Evolutionary conservation across 1,140 invertebrate genomes (phyloP).

Genomic region (Sycophaga agraensis): DNA sequence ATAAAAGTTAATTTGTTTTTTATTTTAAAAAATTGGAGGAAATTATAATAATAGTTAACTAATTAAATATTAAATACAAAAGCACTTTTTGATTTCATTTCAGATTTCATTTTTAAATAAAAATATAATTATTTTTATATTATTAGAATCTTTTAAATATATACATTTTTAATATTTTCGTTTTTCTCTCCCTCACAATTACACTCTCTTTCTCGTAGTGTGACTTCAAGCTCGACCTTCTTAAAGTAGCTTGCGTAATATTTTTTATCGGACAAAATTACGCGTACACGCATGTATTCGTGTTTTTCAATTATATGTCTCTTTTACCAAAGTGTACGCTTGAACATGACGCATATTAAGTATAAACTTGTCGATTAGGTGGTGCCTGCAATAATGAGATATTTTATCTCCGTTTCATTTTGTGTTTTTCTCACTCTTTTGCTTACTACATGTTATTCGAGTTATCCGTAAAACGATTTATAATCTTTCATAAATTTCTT

Average conservation of each 20-base stretch:
- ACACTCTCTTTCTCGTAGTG: neutral
- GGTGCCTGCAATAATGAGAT: neutral
- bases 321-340: neutral
- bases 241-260: conserved; percentile 50
- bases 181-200: conserved; percentile 6
- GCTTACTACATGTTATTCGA: neutral
- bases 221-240: conserved; percentile 46
- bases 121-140: too few relatives aligned
- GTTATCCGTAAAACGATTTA: neutral
- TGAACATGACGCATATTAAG: neutral
- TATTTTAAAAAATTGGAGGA: too few relatives aligned
- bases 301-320: neutral
- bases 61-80: too few relatives aligned
- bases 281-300: conserved; percentile 27
- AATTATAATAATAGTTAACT: too few relatives aligned
- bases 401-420: too few relatives aligned
- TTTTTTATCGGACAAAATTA: conserved; percentile 55
- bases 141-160: too few relatives aligned
- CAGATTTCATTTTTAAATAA: too few relatives aligned
- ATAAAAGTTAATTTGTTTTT: too few relatives aligned
- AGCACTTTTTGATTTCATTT: too few relatives aligned
- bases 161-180: neutral
- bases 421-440: neutral
- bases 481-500: neutral
- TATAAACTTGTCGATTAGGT: neutral